phyloP scores from a whole-genome alignment of 2,797 vertebrate species.

The Sebastes itinus region DNA sequence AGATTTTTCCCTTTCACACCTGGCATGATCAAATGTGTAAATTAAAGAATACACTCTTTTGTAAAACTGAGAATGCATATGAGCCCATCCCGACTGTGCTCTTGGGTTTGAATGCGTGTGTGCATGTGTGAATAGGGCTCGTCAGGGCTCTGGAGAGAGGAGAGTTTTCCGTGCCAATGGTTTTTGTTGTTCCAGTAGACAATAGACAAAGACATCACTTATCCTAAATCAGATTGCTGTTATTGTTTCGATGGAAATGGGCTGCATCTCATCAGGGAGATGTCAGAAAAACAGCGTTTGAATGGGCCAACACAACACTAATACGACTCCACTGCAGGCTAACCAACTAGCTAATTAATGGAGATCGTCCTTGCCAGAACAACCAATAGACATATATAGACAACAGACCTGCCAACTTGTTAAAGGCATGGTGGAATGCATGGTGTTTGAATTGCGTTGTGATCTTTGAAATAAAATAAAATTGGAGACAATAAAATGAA shows the following conservation, averaged over 20 bases:
- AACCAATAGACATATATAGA: constrained; percentile 35
- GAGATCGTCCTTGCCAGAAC: constrained; percentile 23
- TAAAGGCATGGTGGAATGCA: constrained; percentile 6
- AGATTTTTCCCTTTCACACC: neutral
- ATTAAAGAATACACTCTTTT: neutral
- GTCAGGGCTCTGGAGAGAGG: constrained; percentile 52
- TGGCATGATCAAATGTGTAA: neutral
- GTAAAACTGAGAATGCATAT: constrained; percentile 9
- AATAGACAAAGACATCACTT: constrained; percentile 78
- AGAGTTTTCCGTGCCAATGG: constrained; percentile 52
- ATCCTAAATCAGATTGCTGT: constrained; percentile 70
- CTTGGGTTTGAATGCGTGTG: constrained; percentile 24
- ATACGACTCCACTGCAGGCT: constrained; percentile 38
- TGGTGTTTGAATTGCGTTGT: neutral
- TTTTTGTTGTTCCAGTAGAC: constrained; percentile 68
- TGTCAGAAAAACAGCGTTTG: constrained; percentile 56
- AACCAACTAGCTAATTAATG: constrained; percentile 59
- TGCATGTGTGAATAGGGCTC: constrained; percentile 34
- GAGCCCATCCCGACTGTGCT: constrained; percentile 42
- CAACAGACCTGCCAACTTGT: constrained; percentile 4
- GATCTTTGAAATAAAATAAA: constrained; percentile 18
- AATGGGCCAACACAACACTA: constrained; percentile 43
- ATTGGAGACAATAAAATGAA: constrained; percentile 13
- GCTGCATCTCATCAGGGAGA: constrained; percentile 61
- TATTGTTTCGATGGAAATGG: constrained; percentile 72